Conservation (phyloP, 2,113 vertebrate species). For the Onychostoma macrolepis region DNA sequence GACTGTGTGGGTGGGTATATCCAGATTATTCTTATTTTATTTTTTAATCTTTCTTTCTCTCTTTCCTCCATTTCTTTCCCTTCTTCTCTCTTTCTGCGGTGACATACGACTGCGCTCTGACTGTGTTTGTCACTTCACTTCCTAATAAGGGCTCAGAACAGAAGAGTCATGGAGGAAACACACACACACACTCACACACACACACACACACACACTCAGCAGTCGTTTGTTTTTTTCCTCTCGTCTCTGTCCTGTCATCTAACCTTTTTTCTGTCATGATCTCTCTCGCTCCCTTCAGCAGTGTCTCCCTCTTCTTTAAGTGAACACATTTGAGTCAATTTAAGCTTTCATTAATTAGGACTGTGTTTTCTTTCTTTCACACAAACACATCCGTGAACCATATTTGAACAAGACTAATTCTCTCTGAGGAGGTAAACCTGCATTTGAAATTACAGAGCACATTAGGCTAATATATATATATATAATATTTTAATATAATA, state of each 20-base stretch:
- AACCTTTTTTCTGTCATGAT: neutral
- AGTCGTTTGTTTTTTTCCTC: neutral
- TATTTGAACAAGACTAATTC: neutral
- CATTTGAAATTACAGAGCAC: neutral
- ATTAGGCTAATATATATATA: too few relatives aligned
- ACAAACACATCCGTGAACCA: neutral
- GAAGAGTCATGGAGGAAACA: neutral
- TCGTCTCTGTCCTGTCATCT: neutral
- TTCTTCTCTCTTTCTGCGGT: neutral
- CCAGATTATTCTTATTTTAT: neutral
- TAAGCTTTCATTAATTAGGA: neutral
- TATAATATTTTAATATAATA: too few relatives aligned
- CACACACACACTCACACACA: slow-evolving; percentile 4
- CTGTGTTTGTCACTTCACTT: slow-evolving; percentile 3
- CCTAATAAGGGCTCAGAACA: slow-evolving; percentile 19
- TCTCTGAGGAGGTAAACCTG: neutral
- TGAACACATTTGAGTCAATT: neutral
- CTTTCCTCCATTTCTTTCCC: neutral
- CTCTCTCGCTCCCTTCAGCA: neutral
- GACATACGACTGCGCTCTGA: neutral
- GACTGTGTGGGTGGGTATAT: neutral
- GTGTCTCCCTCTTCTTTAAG: neutral
- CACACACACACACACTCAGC: neutral
- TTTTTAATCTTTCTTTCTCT: neutral
- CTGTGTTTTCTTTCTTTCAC: neutral